Conservation (phyloP, 2,113 vertebrate genomes). For the Guaruba guarouba region DNA sequence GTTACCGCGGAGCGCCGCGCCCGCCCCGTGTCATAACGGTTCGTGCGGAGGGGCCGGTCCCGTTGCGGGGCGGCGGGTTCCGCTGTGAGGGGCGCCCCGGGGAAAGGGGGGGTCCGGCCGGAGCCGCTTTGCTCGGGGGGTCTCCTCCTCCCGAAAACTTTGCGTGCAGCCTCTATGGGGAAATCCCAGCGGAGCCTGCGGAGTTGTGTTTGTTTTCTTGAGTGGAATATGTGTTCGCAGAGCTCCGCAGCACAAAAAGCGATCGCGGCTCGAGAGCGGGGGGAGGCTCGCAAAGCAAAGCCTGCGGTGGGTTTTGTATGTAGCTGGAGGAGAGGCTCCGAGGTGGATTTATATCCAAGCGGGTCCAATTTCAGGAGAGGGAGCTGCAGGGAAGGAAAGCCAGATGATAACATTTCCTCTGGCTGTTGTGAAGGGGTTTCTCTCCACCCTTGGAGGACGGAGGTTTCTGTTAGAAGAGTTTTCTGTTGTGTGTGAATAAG, state of each 20-base stretch:
- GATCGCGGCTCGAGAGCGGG: neutral
- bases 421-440: neutral
- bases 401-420: neutral
- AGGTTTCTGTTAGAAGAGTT: neutral
- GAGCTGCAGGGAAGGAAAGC: neutral
- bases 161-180: neutral
- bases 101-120: too few relatives aligned
- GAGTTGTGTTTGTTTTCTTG: neutral
- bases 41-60: neutral
- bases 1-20: neutral
- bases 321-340: neutral
- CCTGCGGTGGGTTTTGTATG: neutral
- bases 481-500: neutral
- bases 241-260: accelerated
- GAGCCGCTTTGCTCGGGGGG: too few relatives aligned
- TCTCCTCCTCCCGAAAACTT: neutral
- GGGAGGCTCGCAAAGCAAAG: neutral
- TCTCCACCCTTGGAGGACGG: neutral
- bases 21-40: constrained; percentile 5
- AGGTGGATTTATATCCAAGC: neutral
- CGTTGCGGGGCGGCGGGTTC: neutral
- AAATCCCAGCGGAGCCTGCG: neutral
- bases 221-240: neutral
- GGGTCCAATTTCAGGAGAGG: neutral
- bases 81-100: neutral